phyloP scores from a whole-genome alignment of 2,888 invertebrate species.

The Hirtodrosophila confusa region DNA sequence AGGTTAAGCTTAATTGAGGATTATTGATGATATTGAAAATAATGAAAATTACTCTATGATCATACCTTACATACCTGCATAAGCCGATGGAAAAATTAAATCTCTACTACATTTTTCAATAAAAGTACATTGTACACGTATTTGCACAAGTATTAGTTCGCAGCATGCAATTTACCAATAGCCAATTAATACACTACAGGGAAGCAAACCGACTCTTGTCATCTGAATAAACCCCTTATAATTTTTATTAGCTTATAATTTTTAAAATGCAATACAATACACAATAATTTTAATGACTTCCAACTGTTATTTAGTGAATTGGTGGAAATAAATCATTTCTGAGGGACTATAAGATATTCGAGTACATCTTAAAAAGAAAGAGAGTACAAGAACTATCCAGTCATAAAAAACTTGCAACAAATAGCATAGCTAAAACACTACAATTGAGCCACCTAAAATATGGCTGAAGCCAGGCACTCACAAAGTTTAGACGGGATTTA shows the following conservation, averaged over 20 bases:
- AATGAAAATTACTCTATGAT: constrained; percentile 13
- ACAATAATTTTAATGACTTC: too few species aligned
- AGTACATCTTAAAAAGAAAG: constrained; percentile 2
- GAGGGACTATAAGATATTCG: constrained; percentile 2
- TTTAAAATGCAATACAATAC: too few species aligned
- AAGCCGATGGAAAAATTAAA: constrained; percentile 12
- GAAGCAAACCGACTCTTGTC: constrained; percentile 7
- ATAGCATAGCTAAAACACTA: constrained; percentile 14
- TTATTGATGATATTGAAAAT: constrained; percentile 7
- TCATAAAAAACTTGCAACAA: constrained; percentile 1
- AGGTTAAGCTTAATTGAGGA: neutral
- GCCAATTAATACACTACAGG: neutral
- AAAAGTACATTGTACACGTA: neutral
- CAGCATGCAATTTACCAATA: constrained; percentile 18
- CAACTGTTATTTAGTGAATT: neutral
- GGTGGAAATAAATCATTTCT: neutral
- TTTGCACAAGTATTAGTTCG: neutral
- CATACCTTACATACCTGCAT: constrained; percentile 35
- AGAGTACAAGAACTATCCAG: neutral
- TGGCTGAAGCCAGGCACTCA: constrained; percentile 11
- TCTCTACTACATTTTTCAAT: neutral
- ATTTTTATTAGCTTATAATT: too few species aligned
- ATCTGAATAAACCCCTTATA: too few species aligned
- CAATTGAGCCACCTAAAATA: constrained; percentile 11
- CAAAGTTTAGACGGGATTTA: constrained; percentile 12